phyloP scores from a whole-genome alignment of 64 coral and sea anemone genomes.

The Acropora tenuis region DNA sequence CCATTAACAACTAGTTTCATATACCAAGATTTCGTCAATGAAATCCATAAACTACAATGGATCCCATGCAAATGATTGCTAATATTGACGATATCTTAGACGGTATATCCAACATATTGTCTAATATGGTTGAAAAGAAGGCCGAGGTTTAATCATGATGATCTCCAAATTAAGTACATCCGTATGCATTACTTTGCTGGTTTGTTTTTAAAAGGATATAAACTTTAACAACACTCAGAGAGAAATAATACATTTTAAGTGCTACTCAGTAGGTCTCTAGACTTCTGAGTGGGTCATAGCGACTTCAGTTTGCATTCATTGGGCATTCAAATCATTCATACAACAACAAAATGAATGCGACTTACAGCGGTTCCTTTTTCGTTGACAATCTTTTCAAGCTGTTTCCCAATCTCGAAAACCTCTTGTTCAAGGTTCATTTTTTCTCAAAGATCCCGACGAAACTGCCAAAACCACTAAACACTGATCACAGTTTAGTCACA shows the following conservation, averaged over 20 bases:
- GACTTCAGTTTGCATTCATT: background rate
- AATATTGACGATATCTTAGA: too few relatives aligned
- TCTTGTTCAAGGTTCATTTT: slow-evolving; percentile 73
- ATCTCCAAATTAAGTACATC: too few relatives aligned
- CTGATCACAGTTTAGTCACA: background rate
- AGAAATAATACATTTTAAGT: background rate
- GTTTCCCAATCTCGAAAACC: slow-evolving; percentile 74
- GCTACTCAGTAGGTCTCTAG: too few relatives aligned
- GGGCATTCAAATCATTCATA: background rate
- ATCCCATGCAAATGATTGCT: too few relatives aligned
- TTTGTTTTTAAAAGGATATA: background rate
- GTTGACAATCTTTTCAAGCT: slow-evolving; percentile 80
- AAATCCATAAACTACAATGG: too few relatives aligned
- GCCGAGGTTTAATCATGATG: too few relatives aligned
- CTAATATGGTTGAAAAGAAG: too few relatives aligned
- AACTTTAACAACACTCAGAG: background rate
- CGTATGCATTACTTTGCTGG: too few relatives aligned
- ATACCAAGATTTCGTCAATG: too few relatives aligned
- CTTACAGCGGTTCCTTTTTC: slow-evolving; percentile 70
- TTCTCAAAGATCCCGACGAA: background rate
- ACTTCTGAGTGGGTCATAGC: background rate
- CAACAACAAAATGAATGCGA: background rate
- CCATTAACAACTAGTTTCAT: too few relatives aligned
- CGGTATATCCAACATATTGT: too few relatives aligned
- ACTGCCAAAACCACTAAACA: background rate